phyloP scores from a whole-genome alignment of 2,797 vertebrate genomes.

The Manis crassicaudata region DNA sequence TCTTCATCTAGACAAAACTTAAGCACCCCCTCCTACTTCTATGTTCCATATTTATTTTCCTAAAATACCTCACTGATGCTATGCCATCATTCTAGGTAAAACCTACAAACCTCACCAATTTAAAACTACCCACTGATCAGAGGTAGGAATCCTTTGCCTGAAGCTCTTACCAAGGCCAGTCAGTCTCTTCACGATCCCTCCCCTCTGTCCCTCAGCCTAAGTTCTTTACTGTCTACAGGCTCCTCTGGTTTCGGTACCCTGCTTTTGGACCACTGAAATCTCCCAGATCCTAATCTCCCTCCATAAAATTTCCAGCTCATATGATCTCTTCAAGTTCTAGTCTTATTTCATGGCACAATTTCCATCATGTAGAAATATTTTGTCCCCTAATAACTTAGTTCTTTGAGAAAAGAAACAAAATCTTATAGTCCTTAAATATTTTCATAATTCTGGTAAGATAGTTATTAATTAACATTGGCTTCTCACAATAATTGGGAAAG shows the following conservation, averaged over 20 bases:
- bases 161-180: not conserved
- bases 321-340: not conserved
- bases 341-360: slow-evolving; percentile 18
- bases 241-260: not conserved
- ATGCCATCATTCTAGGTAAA: not conserved
- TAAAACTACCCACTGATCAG: not conserved
- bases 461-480: not conserved
- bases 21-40: not conserved
- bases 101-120: not conserved
- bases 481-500: not conserved
- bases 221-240: not conserved
- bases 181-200: not conserved
- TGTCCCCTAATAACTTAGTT: not conserved
- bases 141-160: not conserved
- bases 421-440: slow-evolving; percentile 9
- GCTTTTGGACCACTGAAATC: not conserved
- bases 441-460: slow-evolving; percentile 22
- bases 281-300: not conserved
- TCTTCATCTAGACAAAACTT: not conserved
- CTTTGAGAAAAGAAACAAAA: slow-evolving; percentile 9
- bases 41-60: not conserved
- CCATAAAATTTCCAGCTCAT: not conserved
- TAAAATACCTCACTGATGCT: not conserved
- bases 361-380: slow-evolving; percentile 23
- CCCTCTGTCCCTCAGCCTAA: not conserved